phyloP scores from a whole-genome alignment of 2,888 invertebrate species.

The Sicus ferrugineus region DNA sequence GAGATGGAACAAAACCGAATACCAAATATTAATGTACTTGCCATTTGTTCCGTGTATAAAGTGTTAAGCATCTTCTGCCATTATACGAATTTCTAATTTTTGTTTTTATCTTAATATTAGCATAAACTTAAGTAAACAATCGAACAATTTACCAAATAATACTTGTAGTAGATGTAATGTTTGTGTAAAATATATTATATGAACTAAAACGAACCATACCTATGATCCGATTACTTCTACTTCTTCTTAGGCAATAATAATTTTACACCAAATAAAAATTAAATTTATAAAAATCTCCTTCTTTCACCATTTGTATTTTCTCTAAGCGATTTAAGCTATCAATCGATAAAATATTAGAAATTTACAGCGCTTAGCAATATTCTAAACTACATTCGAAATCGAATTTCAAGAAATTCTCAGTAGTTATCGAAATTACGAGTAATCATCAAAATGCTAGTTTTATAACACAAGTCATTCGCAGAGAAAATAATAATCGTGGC shows the following conservation, averaged over 20 bases:
- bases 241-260: conserved; percentile 32
- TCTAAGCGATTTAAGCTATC: too few species aligned
- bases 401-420: neutral
- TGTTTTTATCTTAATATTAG: conserved; percentile 43
- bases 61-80: conserved; percentile 46
- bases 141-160: conserved; percentile 42
- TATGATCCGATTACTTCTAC: conserved; percentile 23
- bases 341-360: too few species aligned
- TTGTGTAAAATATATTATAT: conserved; percentile 42
- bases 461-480: neutral
- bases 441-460: neutral
- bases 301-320: too few species aligned
- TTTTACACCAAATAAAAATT: conserved; percentile 35
- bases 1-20: conserved; percentile 26
- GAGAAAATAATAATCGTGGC: neutral
- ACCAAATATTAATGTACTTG: conserved; percentile 41
- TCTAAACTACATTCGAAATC: neutral
- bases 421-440: neutral
- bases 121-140: conserved; percentile 51
- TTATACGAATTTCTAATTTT: conserved; percentile 54
- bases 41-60: conserved; percentile 39
- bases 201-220: conserved; percentile 39
- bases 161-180: conserved; percentile 41
- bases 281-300: too few species aligned
- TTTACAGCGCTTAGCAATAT: too few species aligned